phyloP scores from a whole-genome alignment of 2,888 invertebrate species.

The Liposcelis brunnea region DNA sequence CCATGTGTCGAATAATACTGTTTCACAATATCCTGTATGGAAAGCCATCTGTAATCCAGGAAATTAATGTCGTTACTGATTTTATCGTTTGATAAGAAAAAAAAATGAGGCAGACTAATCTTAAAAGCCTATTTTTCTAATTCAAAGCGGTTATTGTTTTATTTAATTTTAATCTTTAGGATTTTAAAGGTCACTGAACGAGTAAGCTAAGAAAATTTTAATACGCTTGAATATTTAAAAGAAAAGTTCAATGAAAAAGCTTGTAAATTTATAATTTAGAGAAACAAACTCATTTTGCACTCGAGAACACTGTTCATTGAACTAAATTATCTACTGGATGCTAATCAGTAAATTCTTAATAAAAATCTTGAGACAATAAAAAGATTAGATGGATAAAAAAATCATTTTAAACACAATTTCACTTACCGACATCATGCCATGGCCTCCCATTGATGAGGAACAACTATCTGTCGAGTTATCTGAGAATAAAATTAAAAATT shows the following conservation, averaged over 20 bases:
- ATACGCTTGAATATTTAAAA: no score
- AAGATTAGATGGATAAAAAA: no score
- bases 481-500: no score
- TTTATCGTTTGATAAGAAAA: no score
- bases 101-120: slow-evolving; percentile 5
- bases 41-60: slow-evolving; percentile 41
- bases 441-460: slow-evolving; percentile 12
- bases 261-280: no score
- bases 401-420: slow-evolving; percentile 10
- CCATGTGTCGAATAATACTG: slow-evolving; percentile 71
- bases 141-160: neutral
- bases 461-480: neutral
- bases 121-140: neutral
- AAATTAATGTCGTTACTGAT: no score
- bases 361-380: slow-evolving; percentile 1
- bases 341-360: neutral
- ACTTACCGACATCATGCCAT: slow-evolving; percentile 25
- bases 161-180: no score
- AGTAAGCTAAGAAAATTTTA: no score
- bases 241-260: no score
- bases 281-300: no score
- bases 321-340: neutral
- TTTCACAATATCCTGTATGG: slow-evolving; percentile 60
- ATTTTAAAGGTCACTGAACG: no score
- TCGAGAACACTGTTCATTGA: no score